Conservation (phyloP, 2,888 invertebrate genomes). For the Metopia argyrocephala region DNA sequence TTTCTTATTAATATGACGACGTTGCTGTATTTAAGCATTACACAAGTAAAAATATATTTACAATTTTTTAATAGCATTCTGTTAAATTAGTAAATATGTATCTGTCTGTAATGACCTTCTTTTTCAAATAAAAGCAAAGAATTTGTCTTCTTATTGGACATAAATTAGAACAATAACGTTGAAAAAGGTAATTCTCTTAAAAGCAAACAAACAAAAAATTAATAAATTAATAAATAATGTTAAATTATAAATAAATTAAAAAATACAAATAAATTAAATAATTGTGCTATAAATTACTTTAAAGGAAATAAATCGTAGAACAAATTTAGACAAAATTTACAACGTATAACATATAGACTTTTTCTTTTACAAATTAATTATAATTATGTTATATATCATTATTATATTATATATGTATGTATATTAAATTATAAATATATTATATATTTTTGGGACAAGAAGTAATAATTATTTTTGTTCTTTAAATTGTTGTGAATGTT, state of each 20-base stretch:
- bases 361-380: neutral
- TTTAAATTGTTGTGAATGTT: constrained; percentile 64
- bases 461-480: neutral
- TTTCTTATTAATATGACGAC: no score
- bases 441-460: constrained; percentile 13
- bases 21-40: no score
- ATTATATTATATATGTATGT: neutral
- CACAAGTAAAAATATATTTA: no score
- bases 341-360: neutral
- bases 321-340: constrained; percentile 25
- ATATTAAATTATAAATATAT: neutral
- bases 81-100: no score
- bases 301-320: constrained; percentile 22
- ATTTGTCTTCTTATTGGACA: neutral
- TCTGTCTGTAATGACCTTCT: no score
- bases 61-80: no score
- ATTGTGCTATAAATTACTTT: constrained; percentile 48
- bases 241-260: constrained; percentile 11
- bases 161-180: constrained; percentile 69
- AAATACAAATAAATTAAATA: constrained; percentile 26
- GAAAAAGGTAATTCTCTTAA: constrained; percentile 53
- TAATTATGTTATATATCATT: no score
- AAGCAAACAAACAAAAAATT: constrained; percentile 36
- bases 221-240: constrained; percentile 32
- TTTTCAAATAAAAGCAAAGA: no score